Evolutionary conservation across 2,113 vertebrate species (phyloP).

Genomic region (Labeo catla): DNA sequence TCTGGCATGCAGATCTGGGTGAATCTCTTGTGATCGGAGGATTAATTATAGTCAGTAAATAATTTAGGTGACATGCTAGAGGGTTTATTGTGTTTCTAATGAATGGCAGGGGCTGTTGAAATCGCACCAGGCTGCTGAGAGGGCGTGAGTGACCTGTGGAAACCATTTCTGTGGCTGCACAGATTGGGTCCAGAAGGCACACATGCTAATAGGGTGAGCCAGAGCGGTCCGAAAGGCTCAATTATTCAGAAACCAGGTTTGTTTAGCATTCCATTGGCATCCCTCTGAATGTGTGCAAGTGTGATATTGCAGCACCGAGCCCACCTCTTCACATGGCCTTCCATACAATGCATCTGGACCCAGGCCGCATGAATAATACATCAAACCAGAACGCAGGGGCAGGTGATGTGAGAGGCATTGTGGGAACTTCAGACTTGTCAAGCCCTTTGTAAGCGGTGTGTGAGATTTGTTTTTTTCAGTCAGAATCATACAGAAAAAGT

Average conservation of each 20-base stretch:
- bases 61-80: conserved; percentile 19
- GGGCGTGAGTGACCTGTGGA: conserved; percentile 37
- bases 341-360: conserved; percentile 30
- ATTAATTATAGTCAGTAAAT: conserved; percentile 35
- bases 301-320: conserved; percentile 19
- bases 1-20: conserved; percentile 4
- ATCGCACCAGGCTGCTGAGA: conserved; percentile 1
- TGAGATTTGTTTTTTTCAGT: neutral
- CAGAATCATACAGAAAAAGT: neutral
- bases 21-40: conserved; percentile 36
- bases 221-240: conserved; percentile 53
- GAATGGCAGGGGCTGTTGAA: neutral
- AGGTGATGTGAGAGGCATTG: conserved; percentile 48
- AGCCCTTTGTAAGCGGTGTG: neutral
- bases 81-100: conserved; percentile 31
- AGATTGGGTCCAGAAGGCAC: conserved; percentile 60
- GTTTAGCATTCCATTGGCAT: conserved; percentile 60
- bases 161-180: conserved; percentile 49
- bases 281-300: conserved; percentile 31
- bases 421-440: conserved; percentile 21
- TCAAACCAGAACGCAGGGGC: conserved; percentile 34
- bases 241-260: conserved; percentile 60
- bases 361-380: conserved; percentile 40
- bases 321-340: neutral
- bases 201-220: conserved; percentile 57